Evolutionary conservation across 2,113 vertebrate genomes (phyloP), one percentile per base, ranked within the genome.

Genomic region (Macrotus californicus): DNA sequence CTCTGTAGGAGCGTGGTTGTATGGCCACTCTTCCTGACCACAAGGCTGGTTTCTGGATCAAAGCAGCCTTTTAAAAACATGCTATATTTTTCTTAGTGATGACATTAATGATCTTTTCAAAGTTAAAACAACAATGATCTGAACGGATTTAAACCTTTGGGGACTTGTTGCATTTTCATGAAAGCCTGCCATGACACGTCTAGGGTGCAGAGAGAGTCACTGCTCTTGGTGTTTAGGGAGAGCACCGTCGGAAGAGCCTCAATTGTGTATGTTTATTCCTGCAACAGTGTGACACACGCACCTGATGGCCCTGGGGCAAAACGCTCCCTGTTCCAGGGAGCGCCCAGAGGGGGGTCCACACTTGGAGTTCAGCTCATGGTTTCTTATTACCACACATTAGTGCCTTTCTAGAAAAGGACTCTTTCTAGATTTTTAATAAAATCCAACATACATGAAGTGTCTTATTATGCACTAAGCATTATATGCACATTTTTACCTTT

Each of bases 41-140:
- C 11, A 16, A 41, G 69, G 13, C 16, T 82, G 56, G 87, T 50
- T 76, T 70, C 82, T 83, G 70, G 22, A 61, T 34, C 21, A 36
- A 90, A 73, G n/a, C 1, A 54, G 39, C 48, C 31, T 29, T 87
- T 87, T 69, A 66, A 86, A 94, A 69, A 50, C 41, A 48, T 84
- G 31, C 11, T 61, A 1, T 70, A 59, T 39, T 84, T 89, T 94
- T 77, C 43, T 64, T 73, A 26, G 64, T 46, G 31, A 36, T 75
- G 61, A n/a, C 64, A 46, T 43, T 80, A 80, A 36, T 75, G 34
- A n/a, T 87, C 36, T 85, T 85, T 59, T 56, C 1, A 19, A 75
- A 72, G 41, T 75, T 87, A 67, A 87, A 76, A 84, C 70, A 80
- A 75, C 24, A 87, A 54, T 77, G 66, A 72, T 67, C 15, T 86